A percentile compares a stretch with the other conserved stretches of the same genome.
Evolutionary conservation across 2,888 invertebrate genomes (phyloP).

Genomic region (Machimus atricapillus): DNA sequence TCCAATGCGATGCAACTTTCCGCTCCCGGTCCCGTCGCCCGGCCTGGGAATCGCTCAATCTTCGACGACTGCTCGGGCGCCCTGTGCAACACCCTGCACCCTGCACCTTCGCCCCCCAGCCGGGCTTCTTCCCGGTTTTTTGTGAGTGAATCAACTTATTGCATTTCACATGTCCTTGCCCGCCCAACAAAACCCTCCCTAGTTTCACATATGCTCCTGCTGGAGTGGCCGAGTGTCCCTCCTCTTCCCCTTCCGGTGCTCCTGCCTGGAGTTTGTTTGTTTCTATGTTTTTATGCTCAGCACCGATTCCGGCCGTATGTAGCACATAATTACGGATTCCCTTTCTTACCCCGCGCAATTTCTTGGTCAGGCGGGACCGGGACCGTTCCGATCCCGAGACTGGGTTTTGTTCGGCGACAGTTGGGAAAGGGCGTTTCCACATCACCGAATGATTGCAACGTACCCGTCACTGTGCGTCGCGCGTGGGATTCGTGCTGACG

Average conservation of each 20-base stretch:
- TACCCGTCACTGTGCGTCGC: not conserved
- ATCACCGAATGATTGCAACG: not conserved
- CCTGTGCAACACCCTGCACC: not conserved
- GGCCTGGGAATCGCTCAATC: not conserved
- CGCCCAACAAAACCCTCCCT: not conserved
- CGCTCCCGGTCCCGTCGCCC: not conserved
- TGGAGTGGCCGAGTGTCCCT: not conserved
- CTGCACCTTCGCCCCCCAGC: not conserved
- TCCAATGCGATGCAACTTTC: constrained; percentile 27
- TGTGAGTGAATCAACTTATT: not conserved
- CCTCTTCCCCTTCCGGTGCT: not conserved
- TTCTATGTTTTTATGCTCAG: not conserved
- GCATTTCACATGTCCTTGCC: constrained; percentile 18
- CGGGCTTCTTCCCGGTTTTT: not conserved
- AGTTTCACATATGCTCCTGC: not conserved
- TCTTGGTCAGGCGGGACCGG: not conserved
- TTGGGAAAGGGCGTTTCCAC: constrained; percentile 17
- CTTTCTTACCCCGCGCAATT: constrained; percentile 19
- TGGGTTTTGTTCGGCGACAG: not conserved
- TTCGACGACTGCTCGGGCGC: not conserved
- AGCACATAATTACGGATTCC: constrained; percentile 16
- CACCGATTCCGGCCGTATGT: not conserved
- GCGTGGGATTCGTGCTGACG: not conserved
- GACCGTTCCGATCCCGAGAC: not conserved
- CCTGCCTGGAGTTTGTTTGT: not conserved